Conservation (phyloP, 2,797 vertebrate genomes). For the Mormyrops attenuatus region DNA sequence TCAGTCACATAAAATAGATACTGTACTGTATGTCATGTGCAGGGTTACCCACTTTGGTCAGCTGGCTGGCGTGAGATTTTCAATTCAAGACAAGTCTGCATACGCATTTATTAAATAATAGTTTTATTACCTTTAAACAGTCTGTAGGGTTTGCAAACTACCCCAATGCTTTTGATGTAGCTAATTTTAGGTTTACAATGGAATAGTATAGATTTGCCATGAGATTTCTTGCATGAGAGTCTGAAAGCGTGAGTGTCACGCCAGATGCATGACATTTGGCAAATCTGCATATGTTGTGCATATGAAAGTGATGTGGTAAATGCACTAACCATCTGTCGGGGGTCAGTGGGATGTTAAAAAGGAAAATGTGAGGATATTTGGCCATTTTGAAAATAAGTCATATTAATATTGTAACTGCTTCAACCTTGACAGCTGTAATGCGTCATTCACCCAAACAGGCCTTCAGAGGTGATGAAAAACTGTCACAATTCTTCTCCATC, state of each 20-base stretch:
- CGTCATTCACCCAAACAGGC: conserved; percentile 44
- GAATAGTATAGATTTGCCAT: not conserved
- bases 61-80: not conserved
- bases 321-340: not conserved
- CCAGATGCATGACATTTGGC: not conserved
- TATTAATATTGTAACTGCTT: not conserved
- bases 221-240: not conserved
- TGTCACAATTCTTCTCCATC: conserved; percentile 59
- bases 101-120: not conserved
- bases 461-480: conserved; percentile 56
- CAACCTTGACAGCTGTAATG: not conserved
- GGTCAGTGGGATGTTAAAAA: not conserved
- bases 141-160: not conserved
- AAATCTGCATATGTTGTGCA: not conserved
- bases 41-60: not conserved
- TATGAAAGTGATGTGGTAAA: not conserved
- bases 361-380: not conserved
- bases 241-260: not conserved
- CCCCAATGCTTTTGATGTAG: not conserved
- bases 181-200: not conserved
- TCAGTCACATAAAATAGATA: not conserved
- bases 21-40: not conserved
- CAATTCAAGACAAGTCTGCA: not conserved
- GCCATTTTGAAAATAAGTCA: not conserved
- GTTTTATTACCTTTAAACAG: not conserved